Base-by-base conservation (phyloP, 2,888 invertebrate species). In the Noctua janthina region DNA sequence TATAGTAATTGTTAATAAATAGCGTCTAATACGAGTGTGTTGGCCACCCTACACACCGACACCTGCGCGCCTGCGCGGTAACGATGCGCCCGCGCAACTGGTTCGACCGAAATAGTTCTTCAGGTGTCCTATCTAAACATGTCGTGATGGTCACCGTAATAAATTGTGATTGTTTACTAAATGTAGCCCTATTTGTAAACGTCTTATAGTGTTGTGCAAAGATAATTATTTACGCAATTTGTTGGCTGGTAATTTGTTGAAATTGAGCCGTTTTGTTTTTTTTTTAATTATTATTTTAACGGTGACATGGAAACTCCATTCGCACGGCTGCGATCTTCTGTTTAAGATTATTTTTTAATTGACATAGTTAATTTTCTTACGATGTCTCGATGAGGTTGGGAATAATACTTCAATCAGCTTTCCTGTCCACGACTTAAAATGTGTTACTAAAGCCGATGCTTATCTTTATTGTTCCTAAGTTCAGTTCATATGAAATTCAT, bases 51-150 rank as follows among this genome's bases (percentile, higher is more conserved):
- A 82, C 75, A 74, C 79, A 80, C 66, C 46, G 68, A 75, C 92
- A 92, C 91, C 91, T 92, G 93, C 91, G 72, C 85, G 56, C 91
- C 91, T 92, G 93, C 91, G 70, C 85, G 51, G 79, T 87, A 88
- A 89, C 87, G 89, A 90, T 87, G 86, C 84, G 86, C 83, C 49
- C 66, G 85, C 73, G 88, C 83, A 89, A 89, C 89, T 90, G 90
- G 92, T 92, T 92, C 85, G 91, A 92, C 91, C 89, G 91, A 93
- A 93, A 93, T 93, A 92, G 93, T 91, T 87, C 88, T 78, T 91
- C 93, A 93, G 93, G 92, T 93, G 93, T 90, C 84, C 82, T 83
- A 86, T 86, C 88, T 91, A 89, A 88, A 89, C 88, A 87, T 84
- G 89, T 85, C 83, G 69, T 72, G 56, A 76, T 85, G 82, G 83